Evolutionary conservation across 2,113 vertebrate species (phyloP).

Genomic region (Leptocoma aspasia): DNA sequence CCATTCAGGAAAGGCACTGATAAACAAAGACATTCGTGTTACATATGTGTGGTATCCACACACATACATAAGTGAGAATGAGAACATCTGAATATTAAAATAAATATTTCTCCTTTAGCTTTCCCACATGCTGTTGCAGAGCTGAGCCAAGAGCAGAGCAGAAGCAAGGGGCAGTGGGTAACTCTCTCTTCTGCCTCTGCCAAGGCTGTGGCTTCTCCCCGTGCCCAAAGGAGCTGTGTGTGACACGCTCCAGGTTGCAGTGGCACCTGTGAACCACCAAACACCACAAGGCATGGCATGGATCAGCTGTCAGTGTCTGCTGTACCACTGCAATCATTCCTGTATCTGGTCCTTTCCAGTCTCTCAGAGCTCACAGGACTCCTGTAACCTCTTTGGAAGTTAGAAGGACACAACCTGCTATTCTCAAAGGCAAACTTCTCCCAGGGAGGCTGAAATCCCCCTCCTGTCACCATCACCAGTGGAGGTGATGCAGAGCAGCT

Average conservation of each 20-base stretch:
- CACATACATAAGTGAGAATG: accelerated
- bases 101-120: background rate
- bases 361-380: background rate
- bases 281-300: background rate
- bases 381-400: background rate
- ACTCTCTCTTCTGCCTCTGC: background rate
- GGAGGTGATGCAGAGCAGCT: background rate
- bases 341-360: background rate
- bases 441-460: background rate
- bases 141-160: background rate
- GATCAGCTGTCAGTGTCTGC: background rate
- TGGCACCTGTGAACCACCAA: background rate
- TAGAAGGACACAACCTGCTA: background rate
- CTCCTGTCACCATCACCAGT: background rate
- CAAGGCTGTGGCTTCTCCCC: background rate
- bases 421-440: background rate
- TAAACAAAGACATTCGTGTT: background rate
- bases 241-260: background rate
- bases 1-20: background rate
- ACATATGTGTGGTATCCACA: background rate
- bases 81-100: background rate
- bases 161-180: background rate
- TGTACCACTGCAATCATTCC: background rate
- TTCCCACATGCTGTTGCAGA: background rate
- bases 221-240: background rate